Percentiles rank a stretch among this genome's conserved stretches.
phyloP scores from a whole-genome alignment of 2,113 vertebrate genomes.

The Phalacrocorax pelagicus region DNA sequence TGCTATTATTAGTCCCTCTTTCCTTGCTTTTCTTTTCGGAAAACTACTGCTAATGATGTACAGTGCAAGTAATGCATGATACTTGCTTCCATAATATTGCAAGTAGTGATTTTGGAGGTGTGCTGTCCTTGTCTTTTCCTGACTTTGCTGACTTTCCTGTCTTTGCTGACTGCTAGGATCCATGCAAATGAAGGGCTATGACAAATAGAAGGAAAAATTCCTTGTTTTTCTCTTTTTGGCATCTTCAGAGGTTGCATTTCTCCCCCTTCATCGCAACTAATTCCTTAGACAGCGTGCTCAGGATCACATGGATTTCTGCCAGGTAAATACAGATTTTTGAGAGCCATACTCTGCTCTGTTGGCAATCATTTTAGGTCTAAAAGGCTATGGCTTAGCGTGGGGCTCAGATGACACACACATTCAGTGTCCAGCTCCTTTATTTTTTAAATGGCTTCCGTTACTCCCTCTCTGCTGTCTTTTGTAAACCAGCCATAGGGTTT shows the following conservation, averaged over 20 bases:
- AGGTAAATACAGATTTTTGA: not conserved
- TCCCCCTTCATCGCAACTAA: not conserved
- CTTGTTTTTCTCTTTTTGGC: slow-evolving; percentile 1
- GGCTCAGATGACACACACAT: not conserved
- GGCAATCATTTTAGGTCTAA: slow-evolving; percentile 35
- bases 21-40: not conserved
- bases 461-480: not conserved
- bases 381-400: not conserved
- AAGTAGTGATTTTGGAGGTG: not conserved
- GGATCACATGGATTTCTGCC: slow-evolving; percentile 27
- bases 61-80: not conserved
- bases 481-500: not conserved
- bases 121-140: not conserved
- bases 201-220: not conserved
- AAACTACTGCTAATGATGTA: not conserved
- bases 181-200: not conserved
- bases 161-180: not conserved
- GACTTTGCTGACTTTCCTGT: too few relatives aligned
- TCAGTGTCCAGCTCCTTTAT: slow-evolving; percentile 39
- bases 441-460: slow-evolving; percentile 45
- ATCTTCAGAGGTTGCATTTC: not conserved
- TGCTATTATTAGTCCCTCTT: not conserved
- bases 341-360: not conserved
- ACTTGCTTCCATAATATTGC: not conserved
- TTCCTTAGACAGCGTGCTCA: not conserved